These are phyloP conservation scores for Pelecanus crispus DNA, from an alignment of 2,113 vertebrate genomes.

Conservation along the genomic window DNA sequence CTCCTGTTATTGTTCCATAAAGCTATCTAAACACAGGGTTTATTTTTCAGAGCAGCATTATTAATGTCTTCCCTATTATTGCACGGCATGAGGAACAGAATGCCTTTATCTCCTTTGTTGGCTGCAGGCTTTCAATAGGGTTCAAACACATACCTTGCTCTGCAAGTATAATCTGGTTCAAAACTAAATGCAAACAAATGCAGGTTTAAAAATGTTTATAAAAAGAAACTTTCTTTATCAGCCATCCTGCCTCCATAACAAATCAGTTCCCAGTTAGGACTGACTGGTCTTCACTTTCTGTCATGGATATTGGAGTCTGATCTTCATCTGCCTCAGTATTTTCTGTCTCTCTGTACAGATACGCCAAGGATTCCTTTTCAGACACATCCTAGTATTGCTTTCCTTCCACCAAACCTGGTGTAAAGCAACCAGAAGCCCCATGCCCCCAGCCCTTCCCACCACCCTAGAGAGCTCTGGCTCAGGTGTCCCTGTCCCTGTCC, in stretches of 20 bases:
- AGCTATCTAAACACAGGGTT: neutral
- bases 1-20: neutral
- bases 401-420: neutral
- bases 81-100: neutral
- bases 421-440: neutral
- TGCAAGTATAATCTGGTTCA: neutral
- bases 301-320: neutral
- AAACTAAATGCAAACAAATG: neutral
- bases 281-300: neutral
- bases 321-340: neutral
- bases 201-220: neutral
- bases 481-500: neutral
- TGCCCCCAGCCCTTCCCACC: neutral
- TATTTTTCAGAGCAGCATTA: neutral
- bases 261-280: neutral
- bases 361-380: neutral
- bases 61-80: constrained; percentile 11
- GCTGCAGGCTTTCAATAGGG: neutral
- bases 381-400: neutral
- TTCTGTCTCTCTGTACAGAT: neutral
- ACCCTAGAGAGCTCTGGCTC: accelerated
- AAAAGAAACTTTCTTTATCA: neutral
- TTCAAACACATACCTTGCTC: neutral
- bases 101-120: neutral
- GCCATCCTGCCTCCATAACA: neutral